These are phyloP conservation scores for Nanorana parkeri DNA, from an alignment of 2,113 vertebrate genomes.

Conservation along the genomic window DNA sequence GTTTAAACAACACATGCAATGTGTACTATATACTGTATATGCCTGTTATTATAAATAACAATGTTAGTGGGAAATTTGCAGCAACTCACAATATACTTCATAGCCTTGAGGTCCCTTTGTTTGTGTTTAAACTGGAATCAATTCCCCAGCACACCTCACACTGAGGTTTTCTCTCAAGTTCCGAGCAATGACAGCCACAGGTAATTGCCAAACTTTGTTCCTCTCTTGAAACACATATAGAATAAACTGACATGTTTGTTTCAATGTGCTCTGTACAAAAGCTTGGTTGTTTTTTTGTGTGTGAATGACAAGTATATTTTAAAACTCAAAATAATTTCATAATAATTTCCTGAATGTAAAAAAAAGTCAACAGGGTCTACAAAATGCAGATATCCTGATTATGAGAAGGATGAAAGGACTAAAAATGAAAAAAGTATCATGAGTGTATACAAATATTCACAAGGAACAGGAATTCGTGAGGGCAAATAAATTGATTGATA, in stretches of 20 bases:
- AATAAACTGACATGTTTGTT: background rate
- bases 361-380: background rate
- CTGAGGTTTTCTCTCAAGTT: background rate
- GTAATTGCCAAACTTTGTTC: background rate
- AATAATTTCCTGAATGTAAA: slow-evolving; percentile 10
- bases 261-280: background rate
- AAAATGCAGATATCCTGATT: background rate
- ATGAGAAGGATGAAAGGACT: background rate
- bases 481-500: background rate
- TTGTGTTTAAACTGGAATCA: background rate
- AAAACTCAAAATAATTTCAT: background rate
- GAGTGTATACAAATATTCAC: background rate
- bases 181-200: background rate
- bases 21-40: too few relatives aligned
- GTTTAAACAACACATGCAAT: too few relatives aligned
- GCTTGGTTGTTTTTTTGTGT: too few relatives aligned
- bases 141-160: background rate
- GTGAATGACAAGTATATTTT: background rate
- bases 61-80: too few relatives aligned
- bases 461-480: background rate
- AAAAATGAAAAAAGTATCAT: background rate
- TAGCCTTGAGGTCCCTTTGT: too few relatives aligned
- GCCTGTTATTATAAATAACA: too few relatives aligned
- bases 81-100: too few relatives aligned
- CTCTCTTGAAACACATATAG: background rate